Evolutionary conservation across 2,797 vertebrate species (phyloP).

Genomic region (Anolis apletophallus): DNA sequence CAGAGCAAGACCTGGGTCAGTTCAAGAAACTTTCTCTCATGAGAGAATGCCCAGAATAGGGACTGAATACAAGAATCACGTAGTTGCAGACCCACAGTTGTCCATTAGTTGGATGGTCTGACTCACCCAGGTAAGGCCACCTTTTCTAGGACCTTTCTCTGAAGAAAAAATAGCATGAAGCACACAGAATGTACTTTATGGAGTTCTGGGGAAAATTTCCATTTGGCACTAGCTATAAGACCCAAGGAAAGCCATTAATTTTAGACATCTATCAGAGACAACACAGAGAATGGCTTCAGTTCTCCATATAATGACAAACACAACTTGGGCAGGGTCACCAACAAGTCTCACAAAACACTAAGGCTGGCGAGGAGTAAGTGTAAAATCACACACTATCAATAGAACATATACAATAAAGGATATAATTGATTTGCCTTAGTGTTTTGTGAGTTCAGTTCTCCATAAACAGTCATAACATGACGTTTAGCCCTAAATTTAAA

Average conservation of each 20-base stretch:
- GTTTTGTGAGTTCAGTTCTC: too few species aligned
- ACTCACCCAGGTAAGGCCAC: neutral
- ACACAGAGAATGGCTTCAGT: neutral
- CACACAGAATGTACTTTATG: neutral
- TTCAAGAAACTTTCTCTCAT: neutral
- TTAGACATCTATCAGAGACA: neutral
- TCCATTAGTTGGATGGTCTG: too few species aligned
- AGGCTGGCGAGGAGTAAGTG: too few species aligned
- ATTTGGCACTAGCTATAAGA: neutral
- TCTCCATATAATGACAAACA: too few species aligned
- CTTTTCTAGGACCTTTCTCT: neutral
- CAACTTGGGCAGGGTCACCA: too few species aligned
- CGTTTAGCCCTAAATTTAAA: too few species aligned
- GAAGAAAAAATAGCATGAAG: too few species aligned
- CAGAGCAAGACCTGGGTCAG: neutral
- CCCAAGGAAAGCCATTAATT: neutral
- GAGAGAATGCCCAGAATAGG: neutral
- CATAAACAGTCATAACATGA: too few species aligned
- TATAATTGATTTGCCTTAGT: too few species aligned
- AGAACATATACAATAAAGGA: too few species aligned
- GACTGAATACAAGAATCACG: neutral
- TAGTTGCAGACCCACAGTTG: neutral
- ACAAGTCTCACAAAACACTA: too few species aligned
- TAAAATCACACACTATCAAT: too few species aligned
- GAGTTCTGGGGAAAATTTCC: neutral